These are phyloP conservation scores for Pachyramphus minor DNA, from an alignment of 2,113 vertebrate species.

Conservation along the genomic window DNA sequence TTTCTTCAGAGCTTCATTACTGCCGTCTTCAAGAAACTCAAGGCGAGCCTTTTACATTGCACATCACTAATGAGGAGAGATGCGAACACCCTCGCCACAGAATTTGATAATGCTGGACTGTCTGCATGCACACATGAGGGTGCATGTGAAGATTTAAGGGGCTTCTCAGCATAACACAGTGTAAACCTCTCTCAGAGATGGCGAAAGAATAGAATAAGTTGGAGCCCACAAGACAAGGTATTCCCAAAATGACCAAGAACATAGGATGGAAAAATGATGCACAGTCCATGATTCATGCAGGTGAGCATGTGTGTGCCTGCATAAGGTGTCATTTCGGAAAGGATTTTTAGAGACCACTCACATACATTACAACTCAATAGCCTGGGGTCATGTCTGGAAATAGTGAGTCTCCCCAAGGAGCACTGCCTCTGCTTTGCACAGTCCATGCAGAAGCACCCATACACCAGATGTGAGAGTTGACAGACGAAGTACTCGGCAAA, in stretches of 20 bases:
- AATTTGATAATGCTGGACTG: conserved; percentile 18
- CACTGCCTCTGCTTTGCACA: neutral
- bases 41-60: conserved; percentile 64
- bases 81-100: conserved; percentile 43
- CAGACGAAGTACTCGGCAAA: neutral
- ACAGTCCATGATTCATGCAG: fast-evolving
- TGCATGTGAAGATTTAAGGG: neutral
- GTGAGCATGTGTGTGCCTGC: neutral
- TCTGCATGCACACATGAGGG: neutral
- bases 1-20: conserved; percentile 78
- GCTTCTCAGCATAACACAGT: neutral
- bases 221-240: neutral
- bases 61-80: conserved; percentile 72
- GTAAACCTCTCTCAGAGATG: neutral
- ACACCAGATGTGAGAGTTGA: fast-evolving
- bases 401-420: neutral
- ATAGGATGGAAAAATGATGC: neutral
- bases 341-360: neutral
- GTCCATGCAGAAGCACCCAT: neutral
- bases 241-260: neutral
- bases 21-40: conserved; percentile 68
- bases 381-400: neutral
- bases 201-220: neutral
- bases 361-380: neutral
- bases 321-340: neutral